A percentile compares a stretch with the other conserved stretches of the same genome.
Conservation (phyloP, 1,140 invertebrate genomes). For the Hesperophylax magnus region DNA sequence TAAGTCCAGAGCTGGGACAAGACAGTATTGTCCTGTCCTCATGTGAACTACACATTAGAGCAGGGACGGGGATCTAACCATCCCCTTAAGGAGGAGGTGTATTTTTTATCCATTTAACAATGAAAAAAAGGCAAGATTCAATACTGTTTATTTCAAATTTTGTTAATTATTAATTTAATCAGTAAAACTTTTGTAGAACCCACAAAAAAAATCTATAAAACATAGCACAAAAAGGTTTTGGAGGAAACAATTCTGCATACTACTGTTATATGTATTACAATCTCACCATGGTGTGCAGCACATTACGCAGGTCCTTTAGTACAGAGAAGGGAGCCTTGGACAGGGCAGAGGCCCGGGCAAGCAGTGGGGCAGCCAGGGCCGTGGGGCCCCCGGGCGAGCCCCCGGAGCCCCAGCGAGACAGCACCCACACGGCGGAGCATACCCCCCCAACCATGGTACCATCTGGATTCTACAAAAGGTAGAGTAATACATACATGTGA, state of each 20-base stretch:
- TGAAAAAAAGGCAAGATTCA: no score
- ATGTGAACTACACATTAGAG: no score
- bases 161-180: no score
- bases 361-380: slow-evolving; percentile 32
- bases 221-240: no score
- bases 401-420: slow-evolving; percentile 45
- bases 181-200: no score
- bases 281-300: slow-evolving; percentile 60
- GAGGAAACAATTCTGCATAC: background rate
- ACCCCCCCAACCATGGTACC: slow-evolving; percentile 47
- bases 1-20: no score
- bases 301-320: slow-evolving; percentile 57
- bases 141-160: no score
- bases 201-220: no score
- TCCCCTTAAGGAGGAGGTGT: no score
- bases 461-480: slow-evolving; percentile 46
- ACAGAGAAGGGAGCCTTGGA: slow-evolving; percentile 46
- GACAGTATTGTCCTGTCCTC: no score
- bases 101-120: no score
- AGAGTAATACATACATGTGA: background rate
- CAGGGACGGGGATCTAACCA: no score
- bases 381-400: slow-evolving; percentile 9
- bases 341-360: slow-evolving; percentile 49
- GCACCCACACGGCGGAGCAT: slow-evolving; percentile 41
- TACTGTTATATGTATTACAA: background rate